Conservation (phyloP, 2,888 invertebrate species). For the Philaethria dido region DNA sequence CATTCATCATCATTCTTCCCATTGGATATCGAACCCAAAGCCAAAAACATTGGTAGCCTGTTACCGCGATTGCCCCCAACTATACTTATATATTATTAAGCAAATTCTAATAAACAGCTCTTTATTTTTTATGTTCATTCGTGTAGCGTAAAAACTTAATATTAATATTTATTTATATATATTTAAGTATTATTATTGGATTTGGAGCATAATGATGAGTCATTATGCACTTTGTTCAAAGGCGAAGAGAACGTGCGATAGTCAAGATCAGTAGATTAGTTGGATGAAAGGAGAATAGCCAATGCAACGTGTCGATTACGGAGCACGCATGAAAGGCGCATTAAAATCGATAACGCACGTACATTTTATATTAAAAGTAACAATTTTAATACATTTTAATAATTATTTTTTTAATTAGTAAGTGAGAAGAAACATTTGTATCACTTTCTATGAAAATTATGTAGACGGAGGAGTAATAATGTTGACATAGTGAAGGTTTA, state of each 20-base stretch:
- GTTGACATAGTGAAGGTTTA: too few relatives aligned
- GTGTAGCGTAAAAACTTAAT: background rate
- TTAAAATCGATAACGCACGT: slow-evolving; percentile 14
- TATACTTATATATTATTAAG: background rate
- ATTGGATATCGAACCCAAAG: background rate
- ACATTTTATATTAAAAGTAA: too few relatives aligned
- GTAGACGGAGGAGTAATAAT: too few relatives aligned
- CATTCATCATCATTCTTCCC: too few relatives aligned
- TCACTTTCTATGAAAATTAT: too few relatives aligned
- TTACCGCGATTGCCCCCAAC: too few relatives aligned
- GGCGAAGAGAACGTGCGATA: background rate
- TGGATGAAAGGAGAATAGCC: slow-evolving; percentile 13
- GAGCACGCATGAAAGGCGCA: slow-evolving; percentile 5
- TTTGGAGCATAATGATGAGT: background rate
- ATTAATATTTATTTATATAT: background rate
- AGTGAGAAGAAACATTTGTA: too few relatives aligned
- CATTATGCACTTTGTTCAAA: slow-evolving; percentile 2
- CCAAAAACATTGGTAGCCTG: too few relatives aligned
- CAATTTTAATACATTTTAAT: too few relatives aligned
- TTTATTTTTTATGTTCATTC: too few relatives aligned
- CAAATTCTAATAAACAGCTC: too few relatives aligned
- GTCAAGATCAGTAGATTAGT: slow-evolving; percentile 16
- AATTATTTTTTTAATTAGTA: too few relatives aligned
- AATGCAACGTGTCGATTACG: slow-evolving; percentile 15
- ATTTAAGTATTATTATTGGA: background rate